Evolutionary conservation across 2,113 vertebrate species (phyloP).

Genomic region (Clupea harengus): DNA sequence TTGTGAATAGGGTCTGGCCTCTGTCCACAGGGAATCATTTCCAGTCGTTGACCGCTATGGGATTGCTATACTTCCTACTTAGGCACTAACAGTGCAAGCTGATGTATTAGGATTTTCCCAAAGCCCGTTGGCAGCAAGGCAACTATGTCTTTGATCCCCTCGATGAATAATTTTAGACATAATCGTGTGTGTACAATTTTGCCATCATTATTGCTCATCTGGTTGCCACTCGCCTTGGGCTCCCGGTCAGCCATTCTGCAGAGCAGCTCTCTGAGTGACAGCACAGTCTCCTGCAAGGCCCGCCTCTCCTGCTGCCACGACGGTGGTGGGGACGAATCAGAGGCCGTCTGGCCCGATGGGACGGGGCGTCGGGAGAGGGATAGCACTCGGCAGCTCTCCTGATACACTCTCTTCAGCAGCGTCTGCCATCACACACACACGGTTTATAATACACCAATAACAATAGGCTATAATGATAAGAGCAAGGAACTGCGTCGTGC

Average conservation of each 20-base stretch:
- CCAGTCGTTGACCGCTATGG: too few relatives aligned
- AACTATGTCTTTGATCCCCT: too few relatives aligned
- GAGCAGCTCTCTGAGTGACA: conserved; percentile 77
- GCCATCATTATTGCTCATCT: background rate
- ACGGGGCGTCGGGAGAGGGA: conserved; percentile 78
- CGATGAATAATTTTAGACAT: too few relatives aligned
- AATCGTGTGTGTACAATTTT: too few relatives aligned
- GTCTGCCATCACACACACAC: conserved; percentile 61
- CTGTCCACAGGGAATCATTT: too few relatives aligned
- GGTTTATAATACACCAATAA: background rate
- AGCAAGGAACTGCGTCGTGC: too few relatives aligned
- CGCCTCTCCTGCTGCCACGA: conserved; percentile 76
- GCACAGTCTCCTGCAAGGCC: conserved; percentile 77
- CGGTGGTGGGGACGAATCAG: conserved; percentile 48
- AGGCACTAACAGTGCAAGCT: too few relatives aligned
- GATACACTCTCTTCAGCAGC: conserved; percentile 83
- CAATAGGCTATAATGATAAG: background rate
- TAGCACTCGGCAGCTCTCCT: conserved; percentile 86
- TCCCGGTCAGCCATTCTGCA: conserved; percentile 72
- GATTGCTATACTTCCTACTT: too few relatives aligned
- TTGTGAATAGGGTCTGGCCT: too few relatives aligned
- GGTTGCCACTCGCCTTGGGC: conserved; percentile 67
- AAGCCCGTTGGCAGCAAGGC: too few relatives aligned
- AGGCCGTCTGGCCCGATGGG: conserved; percentile 46
- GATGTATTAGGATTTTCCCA: too few relatives aligned